Conservation (phyloP, 2,113 vertebrate genomes). For the Mormyrus lacerda region DNA sequence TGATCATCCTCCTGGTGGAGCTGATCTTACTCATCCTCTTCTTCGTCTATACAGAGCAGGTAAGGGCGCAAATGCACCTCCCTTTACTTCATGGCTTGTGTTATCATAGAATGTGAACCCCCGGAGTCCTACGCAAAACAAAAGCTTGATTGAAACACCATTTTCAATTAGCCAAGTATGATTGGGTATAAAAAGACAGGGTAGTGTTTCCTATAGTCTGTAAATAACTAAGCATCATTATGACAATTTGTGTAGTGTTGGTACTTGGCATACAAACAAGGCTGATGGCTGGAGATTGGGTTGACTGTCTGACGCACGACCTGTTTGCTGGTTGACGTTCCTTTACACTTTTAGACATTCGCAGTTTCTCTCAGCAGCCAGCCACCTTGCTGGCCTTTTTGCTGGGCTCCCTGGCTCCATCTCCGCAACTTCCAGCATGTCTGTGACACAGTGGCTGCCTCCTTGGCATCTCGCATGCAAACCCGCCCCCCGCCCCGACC, state of each 20-base stretch:
- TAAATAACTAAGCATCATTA: background rate
- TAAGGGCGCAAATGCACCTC: conserved; percentile 46
- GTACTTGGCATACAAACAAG: background rate
- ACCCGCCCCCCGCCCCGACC: background rate
- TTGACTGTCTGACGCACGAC: background rate
- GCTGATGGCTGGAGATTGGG: background rate
- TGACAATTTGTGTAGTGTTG: background rate
- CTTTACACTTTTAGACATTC: background rate
- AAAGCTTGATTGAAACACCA: background rate
- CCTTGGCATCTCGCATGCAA: background rate
- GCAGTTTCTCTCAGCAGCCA: background rate
- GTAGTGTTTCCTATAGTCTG: background rate
- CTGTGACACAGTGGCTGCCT: background rate
- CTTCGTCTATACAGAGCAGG: conserved; percentile 97
- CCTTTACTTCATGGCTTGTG: background rate
- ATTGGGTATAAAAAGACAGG: background rate
- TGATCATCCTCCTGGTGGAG: conserved; percentile 89
- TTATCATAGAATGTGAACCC: background rate
- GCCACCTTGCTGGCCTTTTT: background rate
- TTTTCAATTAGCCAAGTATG: background rate
- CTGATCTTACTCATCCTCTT: conserved; percentile 90
- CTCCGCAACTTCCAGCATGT: background rate
- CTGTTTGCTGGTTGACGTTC: background rate
- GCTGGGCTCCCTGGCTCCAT: background rate
- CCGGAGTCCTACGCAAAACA: background rate